Evolutionary conservation across 1,140 invertebrate species (phyloP), one percentile per base, ranked within the genome.

Genomic region (Ceratitis capitata): DNA sequence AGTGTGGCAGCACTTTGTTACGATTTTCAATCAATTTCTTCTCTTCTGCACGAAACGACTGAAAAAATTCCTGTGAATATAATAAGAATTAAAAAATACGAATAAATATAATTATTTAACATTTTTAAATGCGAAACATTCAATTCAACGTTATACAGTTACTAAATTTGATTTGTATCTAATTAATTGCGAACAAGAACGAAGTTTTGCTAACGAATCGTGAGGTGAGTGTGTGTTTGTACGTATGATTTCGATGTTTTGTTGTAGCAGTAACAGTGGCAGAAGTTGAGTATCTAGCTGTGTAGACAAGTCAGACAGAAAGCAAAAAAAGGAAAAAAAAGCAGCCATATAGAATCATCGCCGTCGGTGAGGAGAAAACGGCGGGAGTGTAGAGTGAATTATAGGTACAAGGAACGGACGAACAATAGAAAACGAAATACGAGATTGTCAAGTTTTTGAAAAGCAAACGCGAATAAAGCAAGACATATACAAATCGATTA

Each of bases 11-110:
- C 69, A 45, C 69, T 78, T 78, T 78, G 69, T 78, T 78, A 42
- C 69, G 39, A 35, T 35, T 78, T 45, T 78, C 69, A 78, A 45
- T 78, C 69, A 78, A 78, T 78, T 53, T 83, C 53, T 83, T 83
- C 82, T 83, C 35, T 83, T 83, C 47, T 83, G 53, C 82, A 83
- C 45, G 45, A 83, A 83, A 83, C 82, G 82, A 83, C 47, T 83
- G 53, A 83, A 83, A 82, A 83, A 83, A 83, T 83, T 83, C 82
- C 29, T 83, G 82, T 83, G 82, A 83, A 83, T 53, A 83, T 78
- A 19, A 78, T 78, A 78, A 78, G 39, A 78, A 26, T 45, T 74
- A 78, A 78, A 61, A 78, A 78, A 78, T 78, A 78, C 69, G 69
- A 78, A 78, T 78, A 78, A 83, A 49, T 83, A 51, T 26, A n/a